Evolutionary conservation across 2,888 invertebrate genomes (phyloP).

Genomic region (Dusona sp.): DNA sequence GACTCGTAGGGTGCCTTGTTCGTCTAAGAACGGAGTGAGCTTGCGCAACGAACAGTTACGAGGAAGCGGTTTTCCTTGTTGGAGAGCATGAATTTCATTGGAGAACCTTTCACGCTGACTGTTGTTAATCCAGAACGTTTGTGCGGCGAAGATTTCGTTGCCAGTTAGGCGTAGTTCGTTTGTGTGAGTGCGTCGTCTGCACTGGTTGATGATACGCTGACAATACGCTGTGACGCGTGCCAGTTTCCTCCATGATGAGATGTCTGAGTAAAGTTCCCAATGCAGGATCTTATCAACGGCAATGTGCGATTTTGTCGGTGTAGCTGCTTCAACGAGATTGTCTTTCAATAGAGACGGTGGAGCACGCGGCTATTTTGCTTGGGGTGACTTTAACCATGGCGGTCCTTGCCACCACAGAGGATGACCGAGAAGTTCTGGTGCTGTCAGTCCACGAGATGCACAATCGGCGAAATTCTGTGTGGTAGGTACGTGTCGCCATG

Average conservation of each 20-base stretch:
- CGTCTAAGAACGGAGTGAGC: background rate
- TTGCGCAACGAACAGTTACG: background rate
- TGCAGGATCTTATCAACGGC: background rate
- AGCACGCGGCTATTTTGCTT: background rate
- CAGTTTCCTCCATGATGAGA: too few relatives aligned
- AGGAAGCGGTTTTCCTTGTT: background rate
- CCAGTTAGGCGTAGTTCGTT: background rate
- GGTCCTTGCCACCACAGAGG: conserved; percentile 8
- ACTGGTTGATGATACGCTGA: conserved; percentile 48
- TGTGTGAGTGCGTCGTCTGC: conserved; percentile 45
- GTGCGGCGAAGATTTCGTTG: conserved; percentile 27
- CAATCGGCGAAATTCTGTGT: background rate
- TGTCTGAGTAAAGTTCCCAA: too few relatives aligned
- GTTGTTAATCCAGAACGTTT: conserved; percentile 34
- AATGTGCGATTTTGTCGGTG: background rate
- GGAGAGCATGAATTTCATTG: background rate
- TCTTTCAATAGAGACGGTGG: background rate
- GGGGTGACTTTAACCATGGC: background rate
- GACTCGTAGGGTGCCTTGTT: conserved; percentile 12
- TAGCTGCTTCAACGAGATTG: background rate
- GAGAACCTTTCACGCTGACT: background rate
- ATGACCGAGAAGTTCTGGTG: background rate
- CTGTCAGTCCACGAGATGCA: background rate
- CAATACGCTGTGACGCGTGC: conserved; percentile 15
- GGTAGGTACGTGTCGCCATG: conserved; percentile 72